Evolutionary conservation across 2,888 invertebrate species (phyloP).

Genomic region (Eustalomyia histrio): DNA sequence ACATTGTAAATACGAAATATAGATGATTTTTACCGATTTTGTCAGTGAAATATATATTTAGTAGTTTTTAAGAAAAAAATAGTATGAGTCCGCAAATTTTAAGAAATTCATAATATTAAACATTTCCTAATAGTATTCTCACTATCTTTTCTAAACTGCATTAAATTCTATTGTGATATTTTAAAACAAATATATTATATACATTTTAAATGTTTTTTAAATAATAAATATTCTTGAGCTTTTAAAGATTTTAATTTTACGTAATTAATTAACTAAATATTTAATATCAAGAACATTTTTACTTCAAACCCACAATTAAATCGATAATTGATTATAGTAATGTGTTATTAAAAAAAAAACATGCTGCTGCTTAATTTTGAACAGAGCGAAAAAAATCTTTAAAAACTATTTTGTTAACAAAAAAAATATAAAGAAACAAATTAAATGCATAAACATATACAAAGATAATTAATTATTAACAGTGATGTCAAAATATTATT

Average conservation of each 20-base stretch:
- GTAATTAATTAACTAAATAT: conserved; percentile 35
- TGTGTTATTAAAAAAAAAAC: not conserved
- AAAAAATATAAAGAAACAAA: not conserved
- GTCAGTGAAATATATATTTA: too few species aligned
- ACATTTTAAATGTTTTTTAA: not conserved
- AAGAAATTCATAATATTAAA: too few species aligned
- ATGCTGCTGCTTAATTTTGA: not conserved
- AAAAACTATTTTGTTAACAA: not conserved
- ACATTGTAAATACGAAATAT: too few species aligned
- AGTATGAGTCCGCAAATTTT: too few species aligned
- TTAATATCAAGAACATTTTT: conserved; percentile 11
- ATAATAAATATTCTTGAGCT: conserved; percentile 1
- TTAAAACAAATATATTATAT: not conserved
- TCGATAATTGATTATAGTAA: not conserved
- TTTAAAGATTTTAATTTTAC: not conserved
- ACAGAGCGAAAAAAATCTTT: not conserved
- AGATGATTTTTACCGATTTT: too few species aligned
- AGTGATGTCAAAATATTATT: not conserved
- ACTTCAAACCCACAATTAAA: conserved; percentile 2
- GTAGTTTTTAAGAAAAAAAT: too few species aligned
- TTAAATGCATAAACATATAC: not conserved
- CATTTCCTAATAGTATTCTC: too few species aligned
- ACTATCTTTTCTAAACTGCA: too few species aligned
- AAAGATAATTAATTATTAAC: not conserved
- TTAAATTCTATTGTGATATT: too few species aligned